Evolutionary conservation across 1,140 invertebrate genomes (phyloP), one percentile per base, ranked within the genome.

Genomic region (Chionoecetes opilio): DNA sequence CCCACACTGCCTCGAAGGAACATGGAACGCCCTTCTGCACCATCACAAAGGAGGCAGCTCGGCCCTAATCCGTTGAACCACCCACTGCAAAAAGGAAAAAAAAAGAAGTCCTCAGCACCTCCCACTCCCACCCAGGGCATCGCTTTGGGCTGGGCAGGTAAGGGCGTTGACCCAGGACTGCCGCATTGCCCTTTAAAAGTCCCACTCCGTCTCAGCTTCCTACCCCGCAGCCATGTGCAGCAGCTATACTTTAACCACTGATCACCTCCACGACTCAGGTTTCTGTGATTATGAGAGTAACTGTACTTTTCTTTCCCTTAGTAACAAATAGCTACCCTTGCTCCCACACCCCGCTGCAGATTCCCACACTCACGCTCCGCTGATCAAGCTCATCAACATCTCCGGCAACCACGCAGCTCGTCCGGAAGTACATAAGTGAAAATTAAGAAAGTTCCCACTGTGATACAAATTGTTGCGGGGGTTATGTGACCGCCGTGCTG

Each of bases 301-400:
- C 46, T 75, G 63, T 75, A n/a, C 8, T 75, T n/a, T 75, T 21
- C 21, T n/a, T n/a, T n/a, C 26, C 11, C 26, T 26, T n/a, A 21
- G 63, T 26, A 75, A n/a, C 63, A n/a, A 75, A 75, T 8, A 75
- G 21, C 63, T n/a, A 1, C 63, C 6, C 41, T 46, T 75, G 8
- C 53, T 75, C 21, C 21, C 63, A 17, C 63, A 75, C 21, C 63
- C 21, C 21, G 5, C 63, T 14, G 6, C 5, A n/a, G 1, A 8
- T 75, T 75, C 63, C 63, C 63, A 75, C 63, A 75, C 63, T 75
- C 63, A 75, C 63, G 63, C 63, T 75, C 21, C 63, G 63, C 63
- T 75, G 63, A 11, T 75, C 63, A n/a, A 26, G 11, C 63, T n/a
- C 63, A 75, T 75, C 63, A 75, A n/a, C 63, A 75, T 75, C 63